Percentiles rank a stretch among this genome's conserved stretches.
These are phyloP conservation scores for Nomada ferruginata DNA, from an alignment of 2,888 invertebrate genomes.

Conservation along the genomic window DNA sequence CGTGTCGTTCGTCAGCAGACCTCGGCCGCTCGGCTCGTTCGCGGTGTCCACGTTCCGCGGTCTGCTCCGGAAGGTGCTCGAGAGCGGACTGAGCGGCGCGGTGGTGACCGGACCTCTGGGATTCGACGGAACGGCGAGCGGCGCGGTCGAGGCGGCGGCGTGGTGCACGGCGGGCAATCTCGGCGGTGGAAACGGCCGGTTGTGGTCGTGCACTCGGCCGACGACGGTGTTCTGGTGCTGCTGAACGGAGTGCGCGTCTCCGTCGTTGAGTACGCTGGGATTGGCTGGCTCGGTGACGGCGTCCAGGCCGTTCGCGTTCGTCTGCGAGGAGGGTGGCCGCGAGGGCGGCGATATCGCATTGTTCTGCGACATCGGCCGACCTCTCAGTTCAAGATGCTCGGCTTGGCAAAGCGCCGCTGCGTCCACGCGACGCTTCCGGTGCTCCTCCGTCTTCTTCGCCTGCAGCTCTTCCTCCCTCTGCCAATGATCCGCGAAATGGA, in stretches of 20 bases:
- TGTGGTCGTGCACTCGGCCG: constrained; percentile 79
- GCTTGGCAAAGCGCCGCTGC: constrained; percentile 87
- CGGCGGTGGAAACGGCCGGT: constrained; percentile 81
- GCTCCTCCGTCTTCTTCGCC: constrained; percentile 74
- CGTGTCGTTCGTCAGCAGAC: constrained; percentile 47
- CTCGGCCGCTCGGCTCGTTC: constrained; percentile 66
- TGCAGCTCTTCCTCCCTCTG: constrained; percentile 71
- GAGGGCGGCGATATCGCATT: constrained; percentile 78
- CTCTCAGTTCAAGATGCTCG: constrained; percentile 81
- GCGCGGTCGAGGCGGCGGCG: constrained; percentile 64
- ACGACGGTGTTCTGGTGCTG: constrained; percentile 9
- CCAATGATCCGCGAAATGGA: constrained; percentile 60
- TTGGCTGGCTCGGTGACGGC: constrained; percentile 86
- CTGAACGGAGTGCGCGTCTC: constrained; percentile 40
- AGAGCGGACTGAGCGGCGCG: constrained; percentile 85
- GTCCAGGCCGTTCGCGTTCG: constrained; percentile 83
- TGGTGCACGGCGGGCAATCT: constrained; percentile 69
- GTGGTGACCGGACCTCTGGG: constrained; percentile 85
- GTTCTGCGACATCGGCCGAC: constrained; percentile 80
- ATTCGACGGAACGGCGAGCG: constrained; percentile 74
- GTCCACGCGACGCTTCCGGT: constrained; percentile 59
- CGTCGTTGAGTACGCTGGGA: constrained; percentile 82
- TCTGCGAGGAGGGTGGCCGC: constrained; percentile 73
- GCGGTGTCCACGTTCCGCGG: constrained; percentile 58
- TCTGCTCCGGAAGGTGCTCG: constrained; percentile 81